phyloP scores from a whole-genome alignment of 53 echinoderm and acorn worm genomes.

The Antedon mediterranea region DNA sequence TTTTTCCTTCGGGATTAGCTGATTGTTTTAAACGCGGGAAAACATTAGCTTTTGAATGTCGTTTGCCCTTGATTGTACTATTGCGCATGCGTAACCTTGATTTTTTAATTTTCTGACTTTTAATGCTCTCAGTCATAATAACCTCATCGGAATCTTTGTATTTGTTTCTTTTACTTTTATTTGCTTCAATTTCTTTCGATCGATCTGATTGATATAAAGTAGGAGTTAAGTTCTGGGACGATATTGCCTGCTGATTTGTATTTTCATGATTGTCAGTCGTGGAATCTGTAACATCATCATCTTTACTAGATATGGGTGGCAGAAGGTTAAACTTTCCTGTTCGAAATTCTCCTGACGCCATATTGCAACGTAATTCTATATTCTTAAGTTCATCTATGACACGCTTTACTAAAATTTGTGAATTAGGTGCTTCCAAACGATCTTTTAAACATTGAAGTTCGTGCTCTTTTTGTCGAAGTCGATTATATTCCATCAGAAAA shows the following conservation, averaged over 20 bases:
- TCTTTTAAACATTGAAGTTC: slow-evolving; percentile 21
- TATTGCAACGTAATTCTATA: slow-evolving; percentile 24
- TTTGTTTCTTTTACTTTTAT: no score
- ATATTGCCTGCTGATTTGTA: no score
- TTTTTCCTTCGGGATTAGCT: not conserved
- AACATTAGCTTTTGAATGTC: not conserved
- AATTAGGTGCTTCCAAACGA: slow-evolving; percentile 36
- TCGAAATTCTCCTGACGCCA: not conserved
- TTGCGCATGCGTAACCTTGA: not conserved
- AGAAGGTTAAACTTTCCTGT: not conserved
- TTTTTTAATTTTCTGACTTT: not conserved
- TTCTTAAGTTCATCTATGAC: slow-evolving; percentile 34
- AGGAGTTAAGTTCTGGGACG: no score
- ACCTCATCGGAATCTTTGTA: no score
- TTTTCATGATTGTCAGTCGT: no score
- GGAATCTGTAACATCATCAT: no score
- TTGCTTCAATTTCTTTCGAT: no score
- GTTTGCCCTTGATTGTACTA: not conserved
- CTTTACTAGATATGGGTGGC: not conserved
- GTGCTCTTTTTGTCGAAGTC: slow-evolving; percentile 27
- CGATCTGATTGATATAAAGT: no score
- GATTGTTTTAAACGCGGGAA: not conserved
- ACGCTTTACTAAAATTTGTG: slow-evolving; percentile 26
- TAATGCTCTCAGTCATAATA: no score
- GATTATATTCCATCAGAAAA: slow-evolving; percentile 28